Evolutionary conservation across 2,113 vertebrate genomes (phyloP), one percentile per base, ranked within the genome.

Genomic region (Antennarius striatus): DNA sequence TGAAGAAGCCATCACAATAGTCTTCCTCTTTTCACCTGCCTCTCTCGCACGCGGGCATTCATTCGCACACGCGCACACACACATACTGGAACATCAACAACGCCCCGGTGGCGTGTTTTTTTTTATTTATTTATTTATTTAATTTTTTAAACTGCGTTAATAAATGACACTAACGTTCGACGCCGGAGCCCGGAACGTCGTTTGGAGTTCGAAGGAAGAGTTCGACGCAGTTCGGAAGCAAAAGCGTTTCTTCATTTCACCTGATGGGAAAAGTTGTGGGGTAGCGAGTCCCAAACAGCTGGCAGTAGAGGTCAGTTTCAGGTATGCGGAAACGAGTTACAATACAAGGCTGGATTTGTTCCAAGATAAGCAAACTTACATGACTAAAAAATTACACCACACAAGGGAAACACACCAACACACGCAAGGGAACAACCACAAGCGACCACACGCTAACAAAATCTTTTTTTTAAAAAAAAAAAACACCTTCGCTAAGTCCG

Each of bases 321-420:
- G 69, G 68, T 81, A 89, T 76, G 86, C 85, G 88, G 87, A 89
- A 91, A 89, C 83, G 76, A 73, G 64, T 10, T 28, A 46, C 71
- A 17, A 65, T 0, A 40, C 15, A 64, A 47, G 28, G n/a, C 56
- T 63, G 51, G 13, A 63, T 55, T 43, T 45, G 2, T 36, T 36
- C 32, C 32, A 56, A 57, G 30, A 58, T 32, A 8, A 14, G 1
- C 22, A 22, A 22, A 22, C 22, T 22, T 22, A 9, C 14, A 29
- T 14, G 14, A 15, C 46, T 3, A 2, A 6, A 28, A 47, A 40
- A 57, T 10, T 5, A 5, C 3, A 11, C 0, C 0, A 12, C 15
- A 16, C 29, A 22, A 11, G 12, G 40, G 32, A 36, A 2, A 7
- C 4, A 36, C 32, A 69, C 6, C 22, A 0, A 9, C 14, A 8